Conservation (phyloP, 2,113 vertebrate genomes). For the Melospiza georgiana region DNA sequence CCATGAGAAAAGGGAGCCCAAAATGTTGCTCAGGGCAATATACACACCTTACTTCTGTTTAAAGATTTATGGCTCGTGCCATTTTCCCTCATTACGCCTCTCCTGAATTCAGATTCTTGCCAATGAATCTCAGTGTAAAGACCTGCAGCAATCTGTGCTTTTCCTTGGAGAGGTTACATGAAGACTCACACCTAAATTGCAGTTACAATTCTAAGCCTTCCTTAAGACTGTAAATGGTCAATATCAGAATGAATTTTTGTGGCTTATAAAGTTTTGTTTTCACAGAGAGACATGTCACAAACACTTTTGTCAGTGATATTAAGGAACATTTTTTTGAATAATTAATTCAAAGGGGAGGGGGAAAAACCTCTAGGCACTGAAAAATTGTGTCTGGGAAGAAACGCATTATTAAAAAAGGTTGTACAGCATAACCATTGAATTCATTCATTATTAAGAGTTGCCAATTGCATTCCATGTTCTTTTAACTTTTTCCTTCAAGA, state of each 20-base stretch:
- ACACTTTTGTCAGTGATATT: not conserved
- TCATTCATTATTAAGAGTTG: not conserved
- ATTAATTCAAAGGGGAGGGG: not conserved
- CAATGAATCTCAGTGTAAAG: not conserved
- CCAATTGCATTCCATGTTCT: not conserved
- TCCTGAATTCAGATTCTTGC: not conserved
- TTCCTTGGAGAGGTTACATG: not conserved
- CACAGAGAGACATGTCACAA: not conserved
- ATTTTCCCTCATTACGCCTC: not conserved
- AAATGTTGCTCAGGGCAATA: not conserved
- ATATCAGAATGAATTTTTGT: not conserved
- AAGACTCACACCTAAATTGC: not conserved
- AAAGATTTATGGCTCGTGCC: not conserved
- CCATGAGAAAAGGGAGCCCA: not conserved
- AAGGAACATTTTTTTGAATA: not conserved
- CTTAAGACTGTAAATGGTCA: not conserved
- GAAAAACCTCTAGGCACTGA: not conserved
- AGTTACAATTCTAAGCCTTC: not conserved
- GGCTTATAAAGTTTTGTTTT: not conserved
- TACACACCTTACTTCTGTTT: not conserved
- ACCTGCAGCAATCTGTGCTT: not conserved
- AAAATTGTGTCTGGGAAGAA: not conserved
- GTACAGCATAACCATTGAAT: not conserved
- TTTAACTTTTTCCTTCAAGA: not conserved
- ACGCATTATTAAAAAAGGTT: not conserved